Base-by-base conservation (phyloP, 2,888 invertebrate genomes). In the Drosophila planitibia region DNA sequence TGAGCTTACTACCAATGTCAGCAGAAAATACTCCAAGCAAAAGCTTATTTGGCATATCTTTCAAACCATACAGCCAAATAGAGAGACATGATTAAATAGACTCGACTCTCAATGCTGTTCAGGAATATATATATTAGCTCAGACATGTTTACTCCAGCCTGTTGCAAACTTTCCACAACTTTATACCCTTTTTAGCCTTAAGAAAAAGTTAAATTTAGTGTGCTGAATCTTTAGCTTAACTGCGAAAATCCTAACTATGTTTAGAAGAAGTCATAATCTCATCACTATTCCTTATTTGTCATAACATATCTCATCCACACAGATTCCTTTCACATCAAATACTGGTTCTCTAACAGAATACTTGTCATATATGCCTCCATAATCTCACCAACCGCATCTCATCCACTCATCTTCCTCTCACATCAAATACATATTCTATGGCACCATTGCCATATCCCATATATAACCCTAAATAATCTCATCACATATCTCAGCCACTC, bases 351-450 rank as follows among this genome's bases (percentile, higher is more conserved):
- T 4, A 47, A 47, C 7, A 14, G 6, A 22, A 12, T 22, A 3
- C 22, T 22, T 6, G 14, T 16, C 22, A 12, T 44, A 12, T 44
- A 12, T 2, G 5, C n/a, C 44, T 6, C 12, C 12, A 44, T 12
- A n/a, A n/a, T 12, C 0, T 0, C 44, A 44, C n/a, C 0, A 5
- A 44, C 0, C 1, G 12, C 1, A 1, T n/a, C n/a, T 0, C 16
- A 25, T 25, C 4, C 22, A 9, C 4, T 47, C 47, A 0, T 7
- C 14, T 14, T 14, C 22, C 41, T 12, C n/a, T 41, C 41, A 2
- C 5, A 41, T 41, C 7, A 47, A 22, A 22, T 22, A 7, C 1
- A 16, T 14, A 22, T 22, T 47, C 22, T 9, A 0, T 9, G 3
- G 37, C 37, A 19, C 7, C 7, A 1, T 7, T 44, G 14, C 22